Percentiles rank a stretch among this genome's conserved stretches.
Evolutionary conservation across 2,888 invertebrate genomes (phyloP).

Genomic region (Diloba caeruleocephala): DNA sequence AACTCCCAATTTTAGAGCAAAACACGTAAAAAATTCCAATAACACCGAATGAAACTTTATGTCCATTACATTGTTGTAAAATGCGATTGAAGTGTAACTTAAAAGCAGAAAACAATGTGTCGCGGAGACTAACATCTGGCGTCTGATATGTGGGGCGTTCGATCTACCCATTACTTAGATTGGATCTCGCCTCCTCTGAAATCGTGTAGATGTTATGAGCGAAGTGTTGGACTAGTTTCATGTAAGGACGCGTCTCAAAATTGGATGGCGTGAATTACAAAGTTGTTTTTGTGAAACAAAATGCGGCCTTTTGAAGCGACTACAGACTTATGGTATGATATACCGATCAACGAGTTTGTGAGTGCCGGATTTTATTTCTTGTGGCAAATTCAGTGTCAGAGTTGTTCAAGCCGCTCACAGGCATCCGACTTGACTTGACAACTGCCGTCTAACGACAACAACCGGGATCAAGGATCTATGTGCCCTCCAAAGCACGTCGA

Average conservation of each 20-base stretch:
- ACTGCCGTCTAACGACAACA: too few relatives aligned
- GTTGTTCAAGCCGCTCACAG: too few relatives aligned
- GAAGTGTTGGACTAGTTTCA: conserved; percentile 17
- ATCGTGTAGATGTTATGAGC: conserved; percentile 26
- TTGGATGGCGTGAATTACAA: conserved; percentile 18
- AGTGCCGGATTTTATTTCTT: too few relatives aligned
- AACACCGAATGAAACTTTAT: conserved; percentile 19
- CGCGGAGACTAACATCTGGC: conserved; percentile 36
- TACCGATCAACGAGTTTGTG: too few relatives aligned
- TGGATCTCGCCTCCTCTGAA: conserved; percentile 32
- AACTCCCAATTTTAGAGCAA: too few relatives aligned
- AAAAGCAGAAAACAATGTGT: conserved; percentile 8
- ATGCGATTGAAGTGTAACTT: conserved; percentile 33
- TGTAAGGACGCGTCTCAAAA: conserved; percentile 10
- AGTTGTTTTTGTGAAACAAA: too few relatives aligned
- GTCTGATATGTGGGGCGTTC: conserved; percentile 36
- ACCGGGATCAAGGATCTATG: too few relatives aligned
- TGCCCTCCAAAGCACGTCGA: too few relatives aligned
- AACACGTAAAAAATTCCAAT: conserved; percentile 11
- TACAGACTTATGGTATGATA: too few relatives aligned
- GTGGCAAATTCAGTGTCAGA: too few relatives aligned
- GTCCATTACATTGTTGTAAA: conserved; percentile 43
- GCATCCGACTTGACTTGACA: too few relatives aligned
- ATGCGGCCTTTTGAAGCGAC: too few relatives aligned
- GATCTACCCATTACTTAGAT: conserved; percentile 45